These are phyloP conservation scores for Diphyllodes magnificus DNA, from an alignment of 2,113 vertebrate genomes.

Conservation along the genomic window DNA sequence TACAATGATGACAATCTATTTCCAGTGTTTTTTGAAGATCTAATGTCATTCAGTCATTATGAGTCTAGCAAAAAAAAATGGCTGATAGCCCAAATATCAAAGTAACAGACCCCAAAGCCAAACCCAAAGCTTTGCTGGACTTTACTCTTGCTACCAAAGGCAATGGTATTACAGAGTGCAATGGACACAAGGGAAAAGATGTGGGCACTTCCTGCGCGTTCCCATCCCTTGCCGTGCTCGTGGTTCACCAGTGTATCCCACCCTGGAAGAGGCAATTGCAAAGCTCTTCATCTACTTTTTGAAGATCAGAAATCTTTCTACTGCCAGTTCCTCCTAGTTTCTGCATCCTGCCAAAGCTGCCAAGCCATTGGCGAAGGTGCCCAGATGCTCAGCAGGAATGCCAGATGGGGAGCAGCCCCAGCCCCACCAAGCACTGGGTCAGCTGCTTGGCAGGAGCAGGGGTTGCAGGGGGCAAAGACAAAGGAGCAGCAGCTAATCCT, in stretches of 20 bases:
- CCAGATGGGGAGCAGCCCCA: neutral
- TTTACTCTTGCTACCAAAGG: neutral
- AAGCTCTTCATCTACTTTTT: neutral
- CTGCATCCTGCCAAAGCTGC: neutral
- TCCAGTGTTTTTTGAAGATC: neutral
- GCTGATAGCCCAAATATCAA: neutral
- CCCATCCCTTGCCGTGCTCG: neutral
- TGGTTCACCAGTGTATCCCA: fast-evolving
- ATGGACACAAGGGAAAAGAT: neutral
- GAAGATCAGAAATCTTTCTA: neutral
- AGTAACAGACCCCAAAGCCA: neutral
- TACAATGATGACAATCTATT: neutral
- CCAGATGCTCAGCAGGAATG: neutral
- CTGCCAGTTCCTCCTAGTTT: neutral
- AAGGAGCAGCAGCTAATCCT: neutral
- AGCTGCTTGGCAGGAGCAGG: neutral
- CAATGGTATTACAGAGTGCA: fast-evolving
- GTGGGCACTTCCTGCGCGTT: neutral
- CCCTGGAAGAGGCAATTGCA: neutral
- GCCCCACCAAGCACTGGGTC: fast-evolving
- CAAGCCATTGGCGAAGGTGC: fast-evolving
- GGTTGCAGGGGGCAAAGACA: fast-evolving
- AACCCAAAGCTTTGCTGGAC: neutral
- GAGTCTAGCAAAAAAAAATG: neutral
- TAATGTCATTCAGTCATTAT: neutral